phyloP scores from a whole-genome alignment of 92 coral and sea anemone genomes.

The Epizoanthus illoricatus region DNA sequence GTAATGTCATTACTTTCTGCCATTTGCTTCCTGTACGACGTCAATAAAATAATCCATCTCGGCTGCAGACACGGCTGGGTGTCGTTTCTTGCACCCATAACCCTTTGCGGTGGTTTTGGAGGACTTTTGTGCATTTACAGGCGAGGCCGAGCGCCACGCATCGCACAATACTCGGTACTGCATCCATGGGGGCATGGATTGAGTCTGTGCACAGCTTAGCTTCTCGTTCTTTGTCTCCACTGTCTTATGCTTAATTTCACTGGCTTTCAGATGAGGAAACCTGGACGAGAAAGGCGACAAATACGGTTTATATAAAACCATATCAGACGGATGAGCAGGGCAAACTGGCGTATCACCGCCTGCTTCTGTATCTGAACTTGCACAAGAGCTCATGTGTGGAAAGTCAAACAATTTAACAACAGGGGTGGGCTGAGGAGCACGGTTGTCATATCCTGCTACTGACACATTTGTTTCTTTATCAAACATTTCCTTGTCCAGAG shows the following conservation, averaged over 20 bases:
- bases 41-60: constrained; percentile 26
- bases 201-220: not conserved
- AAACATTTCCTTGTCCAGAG: constrained; percentile 8
- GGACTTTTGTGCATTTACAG: not conserved
- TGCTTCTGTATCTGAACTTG: not conserved
- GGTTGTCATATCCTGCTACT: not conserved
- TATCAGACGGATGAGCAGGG: not conserved
- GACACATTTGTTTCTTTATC: not conserved
- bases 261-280: constrained; percentile 35
- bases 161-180: constrained; percentile 33
- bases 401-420: constrained; percentile 5
- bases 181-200: constrained; percentile 31
- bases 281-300: constrained; percentile 28
- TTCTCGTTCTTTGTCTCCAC: not conserved
- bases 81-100: not conserved
- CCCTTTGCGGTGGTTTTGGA: constrained; percentile 4
- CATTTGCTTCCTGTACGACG: constrained; percentile 24
- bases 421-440: not conserved
- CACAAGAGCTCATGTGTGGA: not conserved
- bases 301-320: not conserved
- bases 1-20: not conserved
- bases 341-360: not conserved
- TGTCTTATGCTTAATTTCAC: not conserved
- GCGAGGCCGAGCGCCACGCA: constrained; percentile 29
- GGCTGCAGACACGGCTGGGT: not conserved